Evolutionary conservation across 2,888 invertebrate genomes (phyloP), one percentile per base, ranked within the genome.

Genomic region (Mimachlamys varia): DNA sequence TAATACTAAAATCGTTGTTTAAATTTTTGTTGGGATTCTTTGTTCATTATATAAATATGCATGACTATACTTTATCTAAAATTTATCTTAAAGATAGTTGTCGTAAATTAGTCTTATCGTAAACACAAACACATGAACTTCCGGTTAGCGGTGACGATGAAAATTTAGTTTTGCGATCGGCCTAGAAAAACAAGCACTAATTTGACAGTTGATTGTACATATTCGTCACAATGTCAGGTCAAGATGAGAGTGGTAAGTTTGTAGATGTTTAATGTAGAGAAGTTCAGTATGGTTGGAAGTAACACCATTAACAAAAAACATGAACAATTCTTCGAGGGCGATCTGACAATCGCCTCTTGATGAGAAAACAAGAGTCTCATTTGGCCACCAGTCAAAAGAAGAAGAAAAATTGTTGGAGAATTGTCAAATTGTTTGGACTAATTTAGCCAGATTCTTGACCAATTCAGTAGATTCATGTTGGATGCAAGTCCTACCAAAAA

Each of bases 221-320:
- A 22, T 7, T 53, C 22, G 55, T 22, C 90, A 88, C 12, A n/a
- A 90, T 90, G 90, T 90, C 90, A n/a, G 90, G 90, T 27, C 88
- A 90, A 49, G 90, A 90, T 37, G 90, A 90, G 33, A 76, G 88
- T 44, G 88, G 90, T 90, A 62, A 89, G 90, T 90, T 88, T 58
- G 53, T 19, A 1, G 53, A 37, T 53, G 22, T 87, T 38, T 58
- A 17, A 10, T 55, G n/a, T 55, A 76, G 22, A 22, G 62, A n/a
- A 62, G 22, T 22, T 3, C 22, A 44, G 44, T 44, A 44, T 44
- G 44, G 44, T 44, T 44, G 44, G 4, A 44, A 44, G 7, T 7
- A 44, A 44, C 4, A 44, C 44, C 7, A 7, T 44, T 7, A 7
- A 44, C 44, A 44, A 3, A 5, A 3, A 44, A 44, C 44, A 44